Conservation (phyloP, 2,888 invertebrate species). For the Hyppa rectilinea region DNA sequence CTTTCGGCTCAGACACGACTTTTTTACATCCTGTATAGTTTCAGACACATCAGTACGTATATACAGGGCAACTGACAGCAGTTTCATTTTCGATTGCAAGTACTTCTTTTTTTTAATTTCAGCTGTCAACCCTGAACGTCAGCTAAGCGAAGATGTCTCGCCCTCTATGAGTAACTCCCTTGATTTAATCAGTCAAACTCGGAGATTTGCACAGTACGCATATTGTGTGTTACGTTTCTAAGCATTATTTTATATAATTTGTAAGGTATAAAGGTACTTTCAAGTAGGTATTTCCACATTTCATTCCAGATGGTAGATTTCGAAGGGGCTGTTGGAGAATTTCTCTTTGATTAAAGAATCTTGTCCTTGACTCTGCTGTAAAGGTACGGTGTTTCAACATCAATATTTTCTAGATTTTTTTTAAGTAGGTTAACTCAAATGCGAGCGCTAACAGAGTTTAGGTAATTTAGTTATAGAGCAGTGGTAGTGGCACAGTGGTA, state of each 20-base stretch:
- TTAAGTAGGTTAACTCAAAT: no score
- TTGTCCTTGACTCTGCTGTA: not conserved
- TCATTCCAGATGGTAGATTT: conserved; percentile 7
- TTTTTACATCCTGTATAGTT: no score
- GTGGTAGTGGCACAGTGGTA: no score
- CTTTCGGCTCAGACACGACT: no score
- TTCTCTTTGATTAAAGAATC: conserved; percentile 17
- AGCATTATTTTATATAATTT: conserved; percentile 43
- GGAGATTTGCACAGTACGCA: conserved; percentile 53
- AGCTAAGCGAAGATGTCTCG: conserved; percentile 62
- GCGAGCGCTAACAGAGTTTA: no score
- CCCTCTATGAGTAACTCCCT: conserved; percentile 71
- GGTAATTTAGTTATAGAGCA: no score
- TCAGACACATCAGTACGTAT: no score
- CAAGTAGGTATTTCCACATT: conserved; percentile 20
- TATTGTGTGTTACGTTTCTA: conserved; percentile 42
- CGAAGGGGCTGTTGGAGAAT: conserved; percentile 13
- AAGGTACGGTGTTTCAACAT: not conserved
- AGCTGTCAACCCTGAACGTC: conserved; percentile 58
- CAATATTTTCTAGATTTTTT: not conserved
- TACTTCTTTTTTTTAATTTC: not conserved
- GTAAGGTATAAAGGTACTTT: conserved; percentile 12
- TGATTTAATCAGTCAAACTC: conserved; percentile 81
- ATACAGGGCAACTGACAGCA: no score
- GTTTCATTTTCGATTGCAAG: no score